Evolutionary conservation across 2,888 invertebrate species (phyloP), one percentile per base, ranked within the genome.

Genomic region (Hirtodrosophila trivittata): DNA sequence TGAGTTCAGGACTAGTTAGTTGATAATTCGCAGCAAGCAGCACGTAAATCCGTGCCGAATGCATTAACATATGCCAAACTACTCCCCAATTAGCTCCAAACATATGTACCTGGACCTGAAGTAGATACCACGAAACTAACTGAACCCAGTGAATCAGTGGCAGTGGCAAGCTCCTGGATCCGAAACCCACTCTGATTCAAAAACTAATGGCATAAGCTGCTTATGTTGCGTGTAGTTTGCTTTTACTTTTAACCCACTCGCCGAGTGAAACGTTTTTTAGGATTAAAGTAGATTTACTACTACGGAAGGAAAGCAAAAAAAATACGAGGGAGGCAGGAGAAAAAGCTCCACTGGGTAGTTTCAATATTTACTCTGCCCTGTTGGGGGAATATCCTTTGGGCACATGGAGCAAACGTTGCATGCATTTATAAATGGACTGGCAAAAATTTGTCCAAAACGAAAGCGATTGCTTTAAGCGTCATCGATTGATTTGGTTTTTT

Each of bases 131-230:
- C 54, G 60, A 55, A 38, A 38, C 43, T 25, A 59, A 32, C 46
- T 32, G 25, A 25, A 16, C 2, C 28, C 33, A 41, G 10, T 5
- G 12, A 42, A 39, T 38, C 43, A 26, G 56, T 16, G 41, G 21
- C 38, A 35, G 2, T 46, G 46, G 60, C 30, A 60, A 49, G 50
- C 37, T 50, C 35, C 18, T 30, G 12, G 13, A 30, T 37, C 12
- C 6, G 25, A 35, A 58, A 8, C 51, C 38, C 7, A 41, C 45
- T 41, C 51, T 62, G 74, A 63, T 55, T 63, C 28, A 51, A 52
- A 21, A 64, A 75, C 78, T 75, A 77, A 75, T 75, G 78, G 78
- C 70, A 75, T 75, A 75, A 75, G 75, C 75, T 58, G 75, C 78
- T 75, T 75, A 75, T 66, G 54, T 46, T 45, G 41, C 59, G 41